Base-by-base conservation (phyloP, 2,113 vertebrate species). In the Clarias magur region DNA sequence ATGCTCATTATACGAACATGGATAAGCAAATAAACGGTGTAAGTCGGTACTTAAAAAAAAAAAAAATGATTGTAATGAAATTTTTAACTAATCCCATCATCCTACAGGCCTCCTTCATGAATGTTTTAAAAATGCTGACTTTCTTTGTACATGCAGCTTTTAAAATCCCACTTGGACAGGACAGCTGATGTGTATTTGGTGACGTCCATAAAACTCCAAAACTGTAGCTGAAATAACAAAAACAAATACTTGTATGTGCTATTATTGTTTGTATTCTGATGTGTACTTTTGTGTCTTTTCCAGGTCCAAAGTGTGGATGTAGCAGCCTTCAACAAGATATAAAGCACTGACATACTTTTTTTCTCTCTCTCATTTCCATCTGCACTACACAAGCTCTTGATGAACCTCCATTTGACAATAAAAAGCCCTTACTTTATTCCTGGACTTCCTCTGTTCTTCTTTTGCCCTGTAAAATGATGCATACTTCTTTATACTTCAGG, bases 311-410 rank as follows among this genome's bases (percentile, higher is more conserved):
- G 98, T 0, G 95, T 99, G 0, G 98, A 99, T 92, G 97, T 99
- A 0, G 97, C 98, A 82, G 98, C 97, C 60, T 99, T 99, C 95
- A 99, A 99, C 94, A 99, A 99, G 95, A 98, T 99, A 94, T 99
- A 81, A 88, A 60, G 63, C 73, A 88, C 83, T 83, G 2, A 59
- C n/a, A 15, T 4, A 59, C 59, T 16, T 25, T 48, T 48, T 48
- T 42, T 8, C 6, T 48, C 30, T 93, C 96, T 79, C 60, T 80
- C n/a, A 16, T 59, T 65, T 62, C 59, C 53, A 57, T 38, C 62
- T 56, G 48, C 79, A 76, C 83, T 67, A 68, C 63, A 80, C 48
- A 72, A 88, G 87, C 86, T 89, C 81, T 88, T 87, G 84, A 90
- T 86, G 10, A 38, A n/a, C 57, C 76, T 34, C 90, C 82, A 38